Conservation (phyloP, 2,797 vertebrate genomes). For the Lycodopsis pacificus region DNA sequence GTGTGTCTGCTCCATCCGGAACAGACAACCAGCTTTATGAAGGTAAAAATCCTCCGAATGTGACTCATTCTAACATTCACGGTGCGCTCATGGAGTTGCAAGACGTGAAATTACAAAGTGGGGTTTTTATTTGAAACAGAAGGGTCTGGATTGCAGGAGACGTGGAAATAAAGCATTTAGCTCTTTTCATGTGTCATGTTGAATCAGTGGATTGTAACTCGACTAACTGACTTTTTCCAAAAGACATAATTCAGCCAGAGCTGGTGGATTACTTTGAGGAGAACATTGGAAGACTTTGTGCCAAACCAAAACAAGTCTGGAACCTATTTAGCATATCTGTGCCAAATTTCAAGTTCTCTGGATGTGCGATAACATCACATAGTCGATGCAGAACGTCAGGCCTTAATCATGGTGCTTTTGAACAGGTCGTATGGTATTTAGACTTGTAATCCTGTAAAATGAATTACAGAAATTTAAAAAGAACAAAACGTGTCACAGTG, state of each 20-base stretch:
- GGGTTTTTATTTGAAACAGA: conserved; percentile 18
- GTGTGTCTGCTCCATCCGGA: conserved; percentile 88
- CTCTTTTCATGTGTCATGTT: not conserved
- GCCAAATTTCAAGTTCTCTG: not conserved
- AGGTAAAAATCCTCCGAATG: conserved; percentile 70
- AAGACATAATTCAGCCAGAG: not conserved
- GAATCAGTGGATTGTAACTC: conserved; percentile 8
- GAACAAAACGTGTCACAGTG: too few relatives aligned
- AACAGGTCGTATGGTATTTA: not conserved
- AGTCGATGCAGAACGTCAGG: not conserved
- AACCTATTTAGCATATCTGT: conserved; percentile 3
- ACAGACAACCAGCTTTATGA: conserved; percentile 86
- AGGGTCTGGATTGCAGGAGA: not conserved
- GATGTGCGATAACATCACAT: not conserved
- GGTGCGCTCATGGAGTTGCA: not conserved
- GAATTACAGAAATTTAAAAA: not conserved
- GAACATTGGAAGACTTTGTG: not conserved
- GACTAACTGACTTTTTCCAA: not conserved
- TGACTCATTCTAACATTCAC: conserved; percentile 15
- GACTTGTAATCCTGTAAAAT: not conserved
- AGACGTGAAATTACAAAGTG: not conserved
- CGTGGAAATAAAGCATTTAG: not conserved
- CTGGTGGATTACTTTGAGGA: not conserved
- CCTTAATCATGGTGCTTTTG: not conserved
- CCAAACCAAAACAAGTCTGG: conserved; percentile 2